These are phyloP conservation scores for Brachionus koreanus DNA, from an alignment of 1,140 invertebrate genomes.

Conservation along the genomic window DNA sequence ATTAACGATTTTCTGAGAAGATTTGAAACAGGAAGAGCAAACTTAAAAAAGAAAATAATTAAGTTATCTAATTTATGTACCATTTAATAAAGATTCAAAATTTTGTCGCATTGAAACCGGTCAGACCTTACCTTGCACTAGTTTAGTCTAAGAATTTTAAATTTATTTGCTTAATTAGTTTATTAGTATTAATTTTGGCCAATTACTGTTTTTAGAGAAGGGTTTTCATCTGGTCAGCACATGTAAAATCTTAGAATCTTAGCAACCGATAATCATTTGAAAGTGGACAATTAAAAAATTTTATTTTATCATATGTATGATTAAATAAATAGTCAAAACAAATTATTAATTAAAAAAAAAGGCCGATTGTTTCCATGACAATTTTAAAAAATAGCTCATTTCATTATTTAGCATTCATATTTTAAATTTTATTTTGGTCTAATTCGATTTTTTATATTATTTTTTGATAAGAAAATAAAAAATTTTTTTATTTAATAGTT, in stretches of 20 bases:
- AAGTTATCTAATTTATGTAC: too few relatives aligned
- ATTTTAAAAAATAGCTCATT: background rate
- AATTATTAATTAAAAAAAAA: background rate
- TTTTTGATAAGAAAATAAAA: background rate
- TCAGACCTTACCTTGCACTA: too few relatives aligned
- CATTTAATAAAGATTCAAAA: too few relatives aligned
- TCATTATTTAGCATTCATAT: background rate
- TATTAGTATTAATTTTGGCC: background rate
- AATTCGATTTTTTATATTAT: background rate
- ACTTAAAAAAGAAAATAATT: too few relatives aligned
- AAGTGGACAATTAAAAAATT: background rate
- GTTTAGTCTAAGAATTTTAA: too few relatives aligned
- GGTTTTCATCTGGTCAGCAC: background rate
- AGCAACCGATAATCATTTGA: background rate
- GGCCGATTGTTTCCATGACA: constrained; percentile 28
- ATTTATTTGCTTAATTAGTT: background rate
- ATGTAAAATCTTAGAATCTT: background rate
- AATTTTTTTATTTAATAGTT: background rate
- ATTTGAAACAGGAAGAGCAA: too few relatives aligned
- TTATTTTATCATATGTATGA: background rate
- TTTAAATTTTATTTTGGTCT: constrained; percentile 6
- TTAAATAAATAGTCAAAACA: constrained; percentile 17
- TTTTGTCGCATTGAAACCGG: too few relatives aligned
- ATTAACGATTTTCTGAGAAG: too few relatives aligned
- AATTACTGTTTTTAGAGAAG: background rate